Evolutionary conservation across 2,888 invertebrate species (phyloP).

Genomic region (Frankliniella intonsa): DNA sequence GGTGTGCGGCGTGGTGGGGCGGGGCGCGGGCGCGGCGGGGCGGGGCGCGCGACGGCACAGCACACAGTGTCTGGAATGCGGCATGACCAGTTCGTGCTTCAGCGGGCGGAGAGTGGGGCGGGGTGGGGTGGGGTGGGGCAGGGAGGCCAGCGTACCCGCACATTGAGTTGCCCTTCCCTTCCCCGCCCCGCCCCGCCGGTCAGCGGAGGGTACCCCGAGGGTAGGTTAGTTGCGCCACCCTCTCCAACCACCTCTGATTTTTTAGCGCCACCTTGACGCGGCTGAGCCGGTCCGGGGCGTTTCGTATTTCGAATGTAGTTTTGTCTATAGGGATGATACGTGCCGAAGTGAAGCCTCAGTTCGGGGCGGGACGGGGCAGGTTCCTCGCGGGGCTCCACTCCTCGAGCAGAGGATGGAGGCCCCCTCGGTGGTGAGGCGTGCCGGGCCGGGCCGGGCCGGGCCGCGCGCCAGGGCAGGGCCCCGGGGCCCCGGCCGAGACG

Average conservation of each 20-base stretch:
- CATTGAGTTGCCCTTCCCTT: not conserved
- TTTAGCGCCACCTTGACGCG: no score
- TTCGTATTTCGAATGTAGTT: no score
- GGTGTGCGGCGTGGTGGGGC: not conserved
- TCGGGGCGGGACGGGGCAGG: no score
- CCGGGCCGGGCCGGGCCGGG: not conserved
- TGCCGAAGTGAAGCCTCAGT: not conserved
- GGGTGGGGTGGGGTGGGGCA: not conserved
- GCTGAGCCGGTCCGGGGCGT: not conserved
- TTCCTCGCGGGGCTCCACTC: not conserved
- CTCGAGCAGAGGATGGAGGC: no score
- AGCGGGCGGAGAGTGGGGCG: constrained; percentile 2
- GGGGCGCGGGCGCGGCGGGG: not conserved
- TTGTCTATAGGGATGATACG: not conserved
- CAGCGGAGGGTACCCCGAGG: not conserved
- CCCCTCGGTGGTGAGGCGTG: no score
- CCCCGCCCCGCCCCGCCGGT: not conserved
- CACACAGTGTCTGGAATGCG: constrained; percentile 16
- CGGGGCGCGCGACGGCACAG: not conserved
- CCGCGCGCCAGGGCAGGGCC: not conserved
- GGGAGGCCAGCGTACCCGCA: not conserved
- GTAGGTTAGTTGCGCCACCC: no score
- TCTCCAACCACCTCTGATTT: no score
- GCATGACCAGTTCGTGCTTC: constrained; percentile 24
- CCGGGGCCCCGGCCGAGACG: not conserved